phyloP scores from a whole-genome alignment of 2,113 vertebrate species.

The Orthonyx spaldingii region DNA sequence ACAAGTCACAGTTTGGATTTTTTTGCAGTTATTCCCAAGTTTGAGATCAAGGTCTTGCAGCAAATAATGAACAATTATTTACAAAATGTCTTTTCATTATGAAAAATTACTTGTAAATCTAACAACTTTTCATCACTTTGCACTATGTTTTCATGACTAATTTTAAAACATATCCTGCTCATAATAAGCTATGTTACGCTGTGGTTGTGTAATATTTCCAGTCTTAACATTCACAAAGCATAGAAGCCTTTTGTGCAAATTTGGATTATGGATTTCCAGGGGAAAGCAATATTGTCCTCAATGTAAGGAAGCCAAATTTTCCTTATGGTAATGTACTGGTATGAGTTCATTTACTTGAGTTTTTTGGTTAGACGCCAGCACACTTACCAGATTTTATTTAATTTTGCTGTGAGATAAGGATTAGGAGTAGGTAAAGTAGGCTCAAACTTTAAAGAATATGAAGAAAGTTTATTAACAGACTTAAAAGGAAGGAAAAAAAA shows the following conservation, averaged over 20 bases:
- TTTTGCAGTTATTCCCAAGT: not conserved
- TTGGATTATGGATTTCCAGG: not conserved
- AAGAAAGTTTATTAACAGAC: too few species aligned
- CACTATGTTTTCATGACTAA: not conserved
- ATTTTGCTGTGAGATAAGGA: too few species aligned
- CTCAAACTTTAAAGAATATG: too few species aligned
- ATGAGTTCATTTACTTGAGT: too few species aligned
- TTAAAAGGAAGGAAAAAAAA: too few species aligned
- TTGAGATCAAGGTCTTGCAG: not conserved
- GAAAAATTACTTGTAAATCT: not conserved
- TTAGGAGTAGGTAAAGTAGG: too few species aligned
- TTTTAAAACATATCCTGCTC: not conserved
- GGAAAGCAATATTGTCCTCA: not conserved
- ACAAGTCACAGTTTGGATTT: not conserved
- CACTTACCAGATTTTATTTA: too few species aligned
- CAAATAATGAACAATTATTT: not conserved
- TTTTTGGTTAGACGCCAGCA: too few species aligned
- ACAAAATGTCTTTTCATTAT: not conserved
- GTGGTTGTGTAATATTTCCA: not conserved
- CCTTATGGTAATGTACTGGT: too few species aligned
- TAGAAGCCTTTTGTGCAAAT: not conserved
- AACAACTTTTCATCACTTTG: not conserved
- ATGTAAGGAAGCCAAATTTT: not conserved
- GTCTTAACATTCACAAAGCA: not conserved
- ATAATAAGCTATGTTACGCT: not conserved